Percentiles rank a stretch among this genome's conserved stretches.
Evolutionary conservation across 1,140 invertebrate species (phyloP).

Genomic region (Hyphantria cunea): DNA sequence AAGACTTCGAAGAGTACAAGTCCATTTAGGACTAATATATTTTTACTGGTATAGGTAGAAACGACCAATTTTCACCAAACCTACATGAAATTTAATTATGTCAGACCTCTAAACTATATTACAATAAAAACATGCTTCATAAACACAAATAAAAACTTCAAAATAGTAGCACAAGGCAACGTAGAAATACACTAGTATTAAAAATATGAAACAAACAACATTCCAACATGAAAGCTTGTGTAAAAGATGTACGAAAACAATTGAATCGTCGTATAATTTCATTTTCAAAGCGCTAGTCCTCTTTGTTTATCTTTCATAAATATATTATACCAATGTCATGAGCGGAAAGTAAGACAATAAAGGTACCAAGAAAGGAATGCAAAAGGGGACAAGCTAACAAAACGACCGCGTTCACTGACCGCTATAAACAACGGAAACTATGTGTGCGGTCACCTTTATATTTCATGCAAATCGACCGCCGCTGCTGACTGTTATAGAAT

Average conservation of each 20-base stretch:
- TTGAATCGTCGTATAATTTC: slow-evolving; percentile 10
- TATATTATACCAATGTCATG: slow-evolving; percentile 67
- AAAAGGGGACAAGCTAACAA: slow-evolving; percentile 57
- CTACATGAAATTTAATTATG: too few species aligned
- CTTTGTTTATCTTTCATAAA: slow-evolving; percentile 62
- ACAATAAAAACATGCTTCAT: too few species aligned
- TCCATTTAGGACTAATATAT: too few species aligned
- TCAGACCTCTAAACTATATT: too few species aligned
- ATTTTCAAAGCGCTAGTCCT: slow-evolving; percentile 27
- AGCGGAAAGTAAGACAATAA: slow-evolving; percentile 79
- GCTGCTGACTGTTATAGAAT: slow-evolving; percentile 52
- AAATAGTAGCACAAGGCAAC: too few species aligned
- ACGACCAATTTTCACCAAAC: too few species aligned
- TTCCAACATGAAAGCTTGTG: not conserved
- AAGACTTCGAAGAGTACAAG: too few species aligned
- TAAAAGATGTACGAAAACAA: slow-evolving; percentile 11
- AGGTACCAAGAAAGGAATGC: slow-evolving; percentile 73
- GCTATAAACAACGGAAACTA: slow-evolving; percentile 77
- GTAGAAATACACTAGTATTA: too few species aligned
- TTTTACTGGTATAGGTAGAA: too few species aligned
- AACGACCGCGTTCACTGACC: slow-evolving; percentile 63
- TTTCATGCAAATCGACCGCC: slow-evolving; percentile 75
- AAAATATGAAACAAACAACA: too few species aligned
- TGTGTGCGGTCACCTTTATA: slow-evolving; percentile 78
- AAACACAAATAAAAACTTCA: too few species aligned